These are phyloP conservation scores for Chrysogorgia sp. DNA, from an alignment of 92 coral and sea anemone genomes.

Conservation along the genomic window DNA sequence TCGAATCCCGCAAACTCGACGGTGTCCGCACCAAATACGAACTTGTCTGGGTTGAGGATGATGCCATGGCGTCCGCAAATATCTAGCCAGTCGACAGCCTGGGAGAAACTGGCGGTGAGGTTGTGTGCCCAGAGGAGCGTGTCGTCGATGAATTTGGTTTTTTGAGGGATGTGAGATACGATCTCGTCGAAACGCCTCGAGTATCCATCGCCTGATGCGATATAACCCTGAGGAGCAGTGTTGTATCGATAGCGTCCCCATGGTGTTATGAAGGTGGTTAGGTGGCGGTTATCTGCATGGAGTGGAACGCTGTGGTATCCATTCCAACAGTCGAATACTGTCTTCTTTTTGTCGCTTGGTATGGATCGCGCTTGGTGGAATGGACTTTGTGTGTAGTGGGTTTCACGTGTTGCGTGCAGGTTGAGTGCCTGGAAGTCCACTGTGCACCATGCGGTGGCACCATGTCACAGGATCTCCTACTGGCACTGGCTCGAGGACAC, in stretches of 20 bases:
- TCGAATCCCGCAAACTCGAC: constrained; percentile 15
- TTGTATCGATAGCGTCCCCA: constrained; percentile 70
- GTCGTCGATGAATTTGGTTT: constrained; percentile 9
- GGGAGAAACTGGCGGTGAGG: constrained; percentile 22
- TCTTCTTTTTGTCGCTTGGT: constrained; percentile 31
- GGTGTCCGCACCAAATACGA: constrained; percentile 53
- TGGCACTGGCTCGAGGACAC: constrained; percentile 42
- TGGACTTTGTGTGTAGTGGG: constrained; percentile 41
- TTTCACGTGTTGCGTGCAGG: constrained; percentile 60
- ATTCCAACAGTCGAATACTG: background rate
- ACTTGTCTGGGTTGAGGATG: too few species aligned
- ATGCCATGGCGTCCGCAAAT: too few species aligned
- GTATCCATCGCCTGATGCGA: constrained; percentile 63
- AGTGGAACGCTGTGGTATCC: constrained; percentile 55
- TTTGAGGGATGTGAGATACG: constrained; percentile 38
- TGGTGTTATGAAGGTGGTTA: constrained; percentile 71
- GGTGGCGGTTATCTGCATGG: constrained; percentile 56
- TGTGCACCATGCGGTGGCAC: constrained; percentile 42
- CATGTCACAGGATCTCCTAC: constrained; percentile 40
- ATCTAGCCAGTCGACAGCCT: too few species aligned
- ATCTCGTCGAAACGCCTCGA: constrained; percentile 61
- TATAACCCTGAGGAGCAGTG: constrained; percentile 73
- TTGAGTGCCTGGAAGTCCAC: too few species aligned
- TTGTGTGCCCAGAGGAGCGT: constrained; percentile 2
- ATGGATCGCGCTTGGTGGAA: constrained; percentile 38